Base-by-base conservation (phyloP, 53 echinoderm and acorn worm species). In the Arbacia lixula region DNA sequence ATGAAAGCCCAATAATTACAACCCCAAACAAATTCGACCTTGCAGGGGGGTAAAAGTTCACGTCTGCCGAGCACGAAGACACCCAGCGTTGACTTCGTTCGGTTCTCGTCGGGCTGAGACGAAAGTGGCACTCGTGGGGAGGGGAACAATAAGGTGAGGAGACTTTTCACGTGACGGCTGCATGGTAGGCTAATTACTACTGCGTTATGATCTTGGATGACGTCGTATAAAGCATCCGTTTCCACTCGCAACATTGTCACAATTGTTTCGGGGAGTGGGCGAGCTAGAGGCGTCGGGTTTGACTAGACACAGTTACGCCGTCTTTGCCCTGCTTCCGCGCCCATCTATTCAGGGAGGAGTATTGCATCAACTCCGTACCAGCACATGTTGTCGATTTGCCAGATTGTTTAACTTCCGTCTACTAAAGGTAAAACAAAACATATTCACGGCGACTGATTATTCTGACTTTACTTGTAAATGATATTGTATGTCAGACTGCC, bases 31-130 rank as follows among this genome's bases (percentile, higher is more conserved):
- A 49, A 74, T 52, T 52, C 74, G 74, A 53, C 74, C 74, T 74
- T 53, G 54, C 19, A 29, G 53, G 74, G 74, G 71, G 72, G 72
- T 46, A 72, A 74, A 74, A 74, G 74, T 74, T 74, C 74, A 74
- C 35, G 46, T 32, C 35, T 33, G 58, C 22, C 28, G 34, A 42
- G 32, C 34, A 74, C 51, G 14, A 43, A 53, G 31, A 33, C 42
- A 69, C 69, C 27, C 9, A 53, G 17, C 74, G 35, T 74, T 74
- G 74, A 74, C 74, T 67, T 67, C 25, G 16, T 19, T 19, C 31
- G 14, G 14, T 43, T 14, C 69, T 43, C 69, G 27, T 17, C 21
- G 21, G n/a, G n/a, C n/a, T n/a, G n/a, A n/a, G n/a, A n/a, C n/a
- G n/a, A n/a, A n/a, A n/a, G n/a, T n/a, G n/a, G n/a, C n/a, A n/a